Conservation (phyloP, 2,113 vertebrate species). For the Sylvietta virens region DNA sequence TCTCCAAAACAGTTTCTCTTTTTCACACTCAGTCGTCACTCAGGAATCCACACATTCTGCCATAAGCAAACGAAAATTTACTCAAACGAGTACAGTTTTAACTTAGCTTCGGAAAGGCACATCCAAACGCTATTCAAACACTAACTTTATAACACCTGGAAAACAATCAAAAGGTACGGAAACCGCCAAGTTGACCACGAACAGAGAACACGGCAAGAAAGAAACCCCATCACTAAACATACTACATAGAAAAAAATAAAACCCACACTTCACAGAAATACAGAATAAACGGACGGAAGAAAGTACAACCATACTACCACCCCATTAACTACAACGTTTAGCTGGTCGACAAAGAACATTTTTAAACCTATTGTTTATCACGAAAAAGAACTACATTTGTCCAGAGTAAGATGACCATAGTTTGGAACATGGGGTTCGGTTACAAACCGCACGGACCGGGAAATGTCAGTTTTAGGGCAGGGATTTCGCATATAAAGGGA, state of each 20-base stretch:
- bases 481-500: accelerated
- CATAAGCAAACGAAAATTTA: accelerated
- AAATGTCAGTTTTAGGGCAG: accelerated
- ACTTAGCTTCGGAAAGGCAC: neutral
- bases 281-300: accelerated
- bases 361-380: neutral
- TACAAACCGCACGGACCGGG: accelerated
- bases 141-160: neutral
- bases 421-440: accelerated
- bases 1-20: neutral
- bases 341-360: accelerated
- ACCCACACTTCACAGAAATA: accelerated
- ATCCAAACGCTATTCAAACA: neutral
- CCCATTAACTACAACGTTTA: neutral
- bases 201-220: accelerated
- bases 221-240: accelerated
- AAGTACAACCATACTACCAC: accelerated
- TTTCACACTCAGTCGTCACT: neutral
- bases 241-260: neutral
- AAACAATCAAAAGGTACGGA: neutral
- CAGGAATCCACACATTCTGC: neutral
- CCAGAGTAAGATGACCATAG: accelerated
- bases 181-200: neutral
- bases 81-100: neutral
- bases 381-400: accelerated